phyloP scores from a whole-genome alignment of 2,888 invertebrate species.

The Bimastos eiseni region DNA sequence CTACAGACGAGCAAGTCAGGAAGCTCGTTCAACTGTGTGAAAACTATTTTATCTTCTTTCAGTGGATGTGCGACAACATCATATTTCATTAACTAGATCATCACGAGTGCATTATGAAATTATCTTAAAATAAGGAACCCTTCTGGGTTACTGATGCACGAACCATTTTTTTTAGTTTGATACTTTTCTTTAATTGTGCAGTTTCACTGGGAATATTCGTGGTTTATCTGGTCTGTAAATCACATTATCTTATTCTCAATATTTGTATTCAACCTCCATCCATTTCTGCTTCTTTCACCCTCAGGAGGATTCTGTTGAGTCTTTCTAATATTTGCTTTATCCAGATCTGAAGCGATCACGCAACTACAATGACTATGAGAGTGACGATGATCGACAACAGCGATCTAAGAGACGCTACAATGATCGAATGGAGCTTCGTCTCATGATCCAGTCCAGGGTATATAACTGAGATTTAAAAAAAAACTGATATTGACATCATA shows the following conservation, averaged over 20 bases:
- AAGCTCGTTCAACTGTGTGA: not conserved
- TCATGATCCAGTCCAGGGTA: conserved; percentile 31
- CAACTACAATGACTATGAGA: conserved; percentile 31
- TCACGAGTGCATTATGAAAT: not conserved
- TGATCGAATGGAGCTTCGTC: conserved; percentile 30
- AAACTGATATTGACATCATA: not conserved
- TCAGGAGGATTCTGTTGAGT: not conserved
- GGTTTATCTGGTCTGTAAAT: not conserved
- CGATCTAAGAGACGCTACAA: conserved; percentile 26
- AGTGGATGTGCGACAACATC: not conserved
- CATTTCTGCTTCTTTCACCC: not conserved
- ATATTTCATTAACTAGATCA: not conserved
- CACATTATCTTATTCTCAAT: not conserved
- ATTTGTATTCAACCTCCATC: not conserved
- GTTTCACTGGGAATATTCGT: not conserved
- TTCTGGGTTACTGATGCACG: not conserved
- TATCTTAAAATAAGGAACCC: not conserved
- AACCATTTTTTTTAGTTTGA: not conserved
- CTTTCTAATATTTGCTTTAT: not conserved
- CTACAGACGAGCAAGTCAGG: not conserved
- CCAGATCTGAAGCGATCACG: conserved; percentile 29
- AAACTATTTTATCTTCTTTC: too few species aligned
- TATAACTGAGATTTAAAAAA: not conserved
- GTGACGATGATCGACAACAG: conserved; percentile 8
- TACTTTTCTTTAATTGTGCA: not conserved